Evolutionary conservation across 1,140 invertebrate species (phyloP), one percentile per base, ranked within the genome.

Genomic region (Euwallacea fornicatus): DNA sequence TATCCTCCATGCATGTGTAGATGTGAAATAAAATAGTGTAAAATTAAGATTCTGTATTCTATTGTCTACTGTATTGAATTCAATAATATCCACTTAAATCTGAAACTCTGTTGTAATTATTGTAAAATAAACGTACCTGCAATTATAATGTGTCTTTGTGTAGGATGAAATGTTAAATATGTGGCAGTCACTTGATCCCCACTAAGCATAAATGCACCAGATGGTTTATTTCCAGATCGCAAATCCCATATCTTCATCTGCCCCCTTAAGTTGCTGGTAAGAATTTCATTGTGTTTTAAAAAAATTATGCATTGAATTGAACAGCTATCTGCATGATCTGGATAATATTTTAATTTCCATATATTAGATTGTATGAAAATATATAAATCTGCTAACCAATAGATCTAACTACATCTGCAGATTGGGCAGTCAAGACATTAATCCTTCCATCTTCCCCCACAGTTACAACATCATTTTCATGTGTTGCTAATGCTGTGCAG

Each of bases 191-290:
- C 78, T 79, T 90, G 88, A 69, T 90, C 89, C 3, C 84, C 85
- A 10, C 87, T 86, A 8, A 90, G 81, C 78, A 89, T 86, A 69
- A 92, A 91, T 10, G 86, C 87, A 44, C 84, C 84, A 3, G 84
- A 81, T 6, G 88, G 86, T 66, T 85, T 84, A 74, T 89, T 78
- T 71, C 85, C 75, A 54, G 84, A 84, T 73, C 93, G 83, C 0
- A 94, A 82, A 83, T 97, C 94, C 88, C 93, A 95, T 42, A 94
- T 86, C 81, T 95, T 95, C 84, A 97, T 89, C 69, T 95, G 90
- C 0, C 94, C 94, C 77, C 91, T 85, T 33, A 90, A 84, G 83
- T 95, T 96, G 50, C 93, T 92, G 3, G 92, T 93, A 7, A 95
- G 84, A 53, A 93, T 88, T 85, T 89, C 88, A 83, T 87, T 93